These are phyloP conservation scores for Clangula hyemalis DNA, from an alignment of 2,797 vertebrate species.

Conservation along the genomic window DNA sequence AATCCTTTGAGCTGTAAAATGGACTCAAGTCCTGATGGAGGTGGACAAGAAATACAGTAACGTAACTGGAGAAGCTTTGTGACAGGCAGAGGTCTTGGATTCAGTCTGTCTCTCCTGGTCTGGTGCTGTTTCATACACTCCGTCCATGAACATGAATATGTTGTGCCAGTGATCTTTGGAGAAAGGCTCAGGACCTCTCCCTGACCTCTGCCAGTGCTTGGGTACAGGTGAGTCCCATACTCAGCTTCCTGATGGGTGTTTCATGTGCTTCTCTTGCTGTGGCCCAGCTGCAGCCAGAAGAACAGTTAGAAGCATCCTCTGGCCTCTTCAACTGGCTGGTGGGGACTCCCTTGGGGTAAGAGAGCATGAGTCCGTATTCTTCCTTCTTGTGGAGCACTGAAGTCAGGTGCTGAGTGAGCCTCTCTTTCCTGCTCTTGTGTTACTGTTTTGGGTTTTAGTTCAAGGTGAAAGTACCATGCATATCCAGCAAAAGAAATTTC, in stretches of 20 bases:
- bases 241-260: accelerated
- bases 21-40: neutral
- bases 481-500: neutral
- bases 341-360: neutral
- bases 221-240: neutral
- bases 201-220: neutral
- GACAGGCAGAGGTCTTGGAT: neutral
- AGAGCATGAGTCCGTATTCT: neutral
- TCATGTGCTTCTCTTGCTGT: accelerated
- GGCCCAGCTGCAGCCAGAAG: neutral
- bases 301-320: neutral
- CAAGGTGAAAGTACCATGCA: neutral
- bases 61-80: neutral
- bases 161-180: neutral
- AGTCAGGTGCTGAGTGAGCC: neutral
- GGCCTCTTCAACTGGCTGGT: neutral
- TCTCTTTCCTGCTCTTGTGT: neutral
- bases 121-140: neutral
- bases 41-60: neutral
- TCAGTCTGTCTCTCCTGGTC: neutral
- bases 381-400: neutral
- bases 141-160: neutral
- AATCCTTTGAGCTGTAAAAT: neutral
- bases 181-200: neutral
- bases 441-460: neutral